phyloP scores from a whole-genome alignment of 2,888 invertebrate species.

The Pedicia rivosa region DNA sequence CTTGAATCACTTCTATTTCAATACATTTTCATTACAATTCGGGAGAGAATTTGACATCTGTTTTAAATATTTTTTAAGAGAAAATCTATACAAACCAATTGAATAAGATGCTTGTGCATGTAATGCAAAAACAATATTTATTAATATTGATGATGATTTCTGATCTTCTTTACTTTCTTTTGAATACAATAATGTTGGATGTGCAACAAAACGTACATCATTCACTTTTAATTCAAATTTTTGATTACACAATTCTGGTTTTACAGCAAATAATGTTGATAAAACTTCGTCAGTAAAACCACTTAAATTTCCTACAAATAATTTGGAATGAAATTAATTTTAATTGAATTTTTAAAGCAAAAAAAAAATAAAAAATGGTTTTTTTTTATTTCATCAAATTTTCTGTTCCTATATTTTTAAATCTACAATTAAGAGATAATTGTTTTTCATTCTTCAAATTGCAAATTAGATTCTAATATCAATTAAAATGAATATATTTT shows the following conservation, averaged over 20 bases:
- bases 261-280: constrained; percentile 80
- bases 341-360: background rate
- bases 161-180: constrained; percentile 45
- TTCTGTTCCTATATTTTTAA: too few species aligned
- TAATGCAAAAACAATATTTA: constrained; percentile 80
- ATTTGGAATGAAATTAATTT: constrained; percentile 31
- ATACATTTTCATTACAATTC: too few species aligned
- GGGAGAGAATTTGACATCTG: too few species aligned
- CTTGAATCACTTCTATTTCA: too few species aligned
- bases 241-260: constrained; percentile 72
- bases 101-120: constrained; percentile 84
- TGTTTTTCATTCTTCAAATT: too few species aligned
- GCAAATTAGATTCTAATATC: too few species aligned
- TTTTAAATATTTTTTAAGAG: too few species aligned
- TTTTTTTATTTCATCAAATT: too few species aligned
- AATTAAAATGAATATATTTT: constrained; percentile 10
- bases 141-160: constrained; percentile 55
- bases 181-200: constrained; percentile 67
- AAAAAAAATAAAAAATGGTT: too few species aligned
- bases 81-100: too few species aligned
- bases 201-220: constrained; percentile 89
- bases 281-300: constrained; percentile 73
- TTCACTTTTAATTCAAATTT: constrained; percentile 93
- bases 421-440: too few species aligned
- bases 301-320: constrained; percentile 29